These are phyloP conservation scores for Nasonovia ribisnigri DNA, from an alignment of 2,888 invertebrate species.

Conservation along the genomic window DNA sequence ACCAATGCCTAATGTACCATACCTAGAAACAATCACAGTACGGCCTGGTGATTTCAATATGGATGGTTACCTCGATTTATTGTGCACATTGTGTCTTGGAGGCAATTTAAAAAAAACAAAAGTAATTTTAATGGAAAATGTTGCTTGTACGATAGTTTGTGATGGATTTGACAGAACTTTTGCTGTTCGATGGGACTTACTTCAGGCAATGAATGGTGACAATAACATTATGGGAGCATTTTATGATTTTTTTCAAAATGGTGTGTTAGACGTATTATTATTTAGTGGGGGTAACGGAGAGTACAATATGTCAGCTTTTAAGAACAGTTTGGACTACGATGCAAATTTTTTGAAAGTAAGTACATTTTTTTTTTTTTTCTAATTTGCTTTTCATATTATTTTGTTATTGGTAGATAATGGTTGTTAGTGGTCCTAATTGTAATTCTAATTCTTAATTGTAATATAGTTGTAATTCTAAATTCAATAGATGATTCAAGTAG, in stretches of 20 bases:
- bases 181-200: slow-evolving; percentile 81
- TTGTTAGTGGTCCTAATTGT: slow-evolving; percentile 66
- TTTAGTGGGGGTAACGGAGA: slow-evolving; percentile 72
- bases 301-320: slow-evolving; percentile 79
- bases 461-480: slow-evolving; percentile 93
- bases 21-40: slow-evolving; percentile 83
- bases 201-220: slow-evolving; percentile 75
- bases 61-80: slow-evolving; percentile 94
- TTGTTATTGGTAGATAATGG: slow-evolving; percentile 78
- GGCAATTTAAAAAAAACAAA: slow-evolving; percentile 65
- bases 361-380: not conserved
- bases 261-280: slow-evolving; percentile 90
- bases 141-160: slow-evolving; percentile 77
- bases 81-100: slow-evolving; percentile 73
- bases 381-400: slow-evolving; percentile 85
- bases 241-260: slow-evolving; percentile 95
- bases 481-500: slow-evolving; percentile 81
- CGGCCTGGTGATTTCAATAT: slow-evolving; percentile 94
- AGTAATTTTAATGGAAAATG: slow-evolving; percentile 79
- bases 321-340: slow-evolving; percentile 91
- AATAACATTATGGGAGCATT: slow-evolving; percentile 88
- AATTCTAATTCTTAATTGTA: no score
- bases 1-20: slow-evolving; percentile 70
- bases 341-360: slow-evolving; percentile 89
- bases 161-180: slow-evolving; percentile 81